Evolutionary conservation across 1,140 invertebrate genomes (phyloP).

Genomic region (Drosophila nigrodunni): DNA sequence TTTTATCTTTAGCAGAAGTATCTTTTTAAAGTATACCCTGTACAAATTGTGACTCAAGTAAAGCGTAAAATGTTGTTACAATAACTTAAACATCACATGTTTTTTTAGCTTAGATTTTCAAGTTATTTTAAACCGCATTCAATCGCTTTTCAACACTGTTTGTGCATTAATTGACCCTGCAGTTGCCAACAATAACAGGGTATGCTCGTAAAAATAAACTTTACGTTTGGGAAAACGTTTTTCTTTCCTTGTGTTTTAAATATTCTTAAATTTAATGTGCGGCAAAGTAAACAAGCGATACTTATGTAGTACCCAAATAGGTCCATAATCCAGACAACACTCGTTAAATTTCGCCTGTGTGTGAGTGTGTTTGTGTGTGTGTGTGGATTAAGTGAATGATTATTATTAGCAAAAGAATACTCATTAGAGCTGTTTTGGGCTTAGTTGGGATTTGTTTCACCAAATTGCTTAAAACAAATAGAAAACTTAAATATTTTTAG

Average conservation of each 20-base stretch:
- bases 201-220: slow-evolving; percentile 47
- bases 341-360: slow-evolving; percentile 35
- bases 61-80: no score
- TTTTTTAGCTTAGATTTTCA: neutral
- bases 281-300: slow-evolving; percentile 60
- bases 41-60: no score
- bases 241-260: slow-evolving; percentile 8
- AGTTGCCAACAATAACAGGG: slow-evolving; percentile 5
- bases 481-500: slow-evolving; percentile 32
- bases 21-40: no score
- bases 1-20: no score
- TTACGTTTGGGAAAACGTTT: slow-evolving; percentile 36
- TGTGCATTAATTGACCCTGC: neutral
- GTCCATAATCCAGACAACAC: slow-evolving; percentile 38
- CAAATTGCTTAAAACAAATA: slow-evolving; percentile 38
- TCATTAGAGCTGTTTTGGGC: slow-evolving; percentile 40
- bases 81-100: no score
- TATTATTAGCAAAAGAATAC: slow-evolving; percentile 48
- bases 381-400: slow-evolving; percentile 43
- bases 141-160: neutral
- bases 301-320: slow-evolving; percentile 50
- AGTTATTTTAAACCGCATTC: neutral
- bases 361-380: slow-evolving; percentile 10
- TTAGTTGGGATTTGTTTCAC: slow-evolving; percentile 36
- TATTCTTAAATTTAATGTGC: slow-evolving; percentile 59